These are phyloP conservation scores for Harmothoe impar DNA, from an alignment of 2,888 invertebrate species.

Conservation along the genomic window DNA sequence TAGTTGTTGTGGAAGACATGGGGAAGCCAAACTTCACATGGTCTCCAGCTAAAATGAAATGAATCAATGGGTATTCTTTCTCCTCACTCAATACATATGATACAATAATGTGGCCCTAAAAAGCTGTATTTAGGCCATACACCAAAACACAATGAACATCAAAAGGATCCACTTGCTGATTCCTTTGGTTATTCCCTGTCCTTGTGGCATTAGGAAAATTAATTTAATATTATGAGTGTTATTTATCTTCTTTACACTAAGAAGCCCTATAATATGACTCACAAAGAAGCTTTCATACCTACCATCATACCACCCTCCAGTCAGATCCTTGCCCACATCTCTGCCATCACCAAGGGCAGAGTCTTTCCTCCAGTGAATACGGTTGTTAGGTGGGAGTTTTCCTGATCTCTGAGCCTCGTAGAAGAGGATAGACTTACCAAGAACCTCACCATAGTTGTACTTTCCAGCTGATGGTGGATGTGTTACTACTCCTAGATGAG, in stretches of 20 bases:
- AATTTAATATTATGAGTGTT: too few relatives aligned
- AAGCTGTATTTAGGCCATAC: too few relatives aligned
- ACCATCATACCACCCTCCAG: constrained; percentile 82
- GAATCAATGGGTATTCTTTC: too few relatives aligned
- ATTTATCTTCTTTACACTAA: too few relatives aligned
- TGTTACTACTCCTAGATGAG: too few relatives aligned
- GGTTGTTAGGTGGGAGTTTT: constrained; percentile 77
- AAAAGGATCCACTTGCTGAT: too few relatives aligned
- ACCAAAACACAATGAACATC: too few relatives aligned
- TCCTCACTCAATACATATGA: too few relatives aligned
- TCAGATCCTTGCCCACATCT: constrained; percentile 78
- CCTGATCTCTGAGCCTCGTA: constrained; percentile 82
- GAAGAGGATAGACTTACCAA: constrained; percentile 80
- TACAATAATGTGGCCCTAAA: too few relatives aligned
- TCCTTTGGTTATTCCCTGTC: too few relatives aligned
- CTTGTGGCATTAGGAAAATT: too few relatives aligned
- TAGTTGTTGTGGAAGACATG: constrained; percentile 73
- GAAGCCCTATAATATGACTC: too few relatives aligned
- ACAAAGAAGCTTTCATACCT: constrained; percentile 62
- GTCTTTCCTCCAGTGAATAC: constrained; percentile 79
- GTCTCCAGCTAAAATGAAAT: constrained; percentile 72
- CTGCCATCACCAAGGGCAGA: constrained; percentile 79
- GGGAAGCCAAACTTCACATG: constrained; percentile 76
- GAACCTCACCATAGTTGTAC: constrained; percentile 74
- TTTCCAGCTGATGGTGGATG: background rate